These are phyloP conservation scores for Fukomys damarensis DNA, from an alignment of 2,113 vertebrate species.

Conservation along the genomic window DNA sequence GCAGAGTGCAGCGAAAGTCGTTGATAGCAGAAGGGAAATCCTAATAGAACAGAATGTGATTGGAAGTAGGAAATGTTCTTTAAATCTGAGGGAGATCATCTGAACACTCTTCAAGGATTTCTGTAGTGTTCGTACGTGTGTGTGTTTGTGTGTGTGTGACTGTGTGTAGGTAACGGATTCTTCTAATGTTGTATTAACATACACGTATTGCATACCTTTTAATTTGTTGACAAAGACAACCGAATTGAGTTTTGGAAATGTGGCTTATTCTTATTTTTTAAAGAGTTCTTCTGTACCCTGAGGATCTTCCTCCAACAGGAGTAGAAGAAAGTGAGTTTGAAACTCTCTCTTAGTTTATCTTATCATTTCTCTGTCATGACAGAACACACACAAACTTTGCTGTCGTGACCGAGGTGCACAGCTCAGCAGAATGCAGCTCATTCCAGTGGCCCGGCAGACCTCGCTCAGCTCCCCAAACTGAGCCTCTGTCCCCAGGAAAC, in stretches of 20 bases:
- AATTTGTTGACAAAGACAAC: constrained; percentile 80
- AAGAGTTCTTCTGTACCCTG: constrained; percentile 30
- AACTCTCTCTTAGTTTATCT: constrained; percentile 33
- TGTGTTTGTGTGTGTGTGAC: constrained; percentile 22
- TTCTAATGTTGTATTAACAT: constrained; percentile 71
- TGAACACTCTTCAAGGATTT: constrained; percentile 77
- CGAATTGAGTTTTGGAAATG: constrained; percentile 72
- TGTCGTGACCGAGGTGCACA: too few relatives aligned
- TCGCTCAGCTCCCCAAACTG: background rate
- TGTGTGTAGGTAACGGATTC: constrained; percentile 59
- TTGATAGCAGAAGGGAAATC: constrained; percentile 43
- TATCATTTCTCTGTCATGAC: background rate
- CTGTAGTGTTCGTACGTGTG: background rate
- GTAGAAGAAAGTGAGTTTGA: constrained; percentile 50
- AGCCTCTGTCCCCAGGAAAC: background rate
- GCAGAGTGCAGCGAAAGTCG: constrained; percentile 52
- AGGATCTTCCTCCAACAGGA: background rate
- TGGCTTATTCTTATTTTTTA: constrained; percentile 66
- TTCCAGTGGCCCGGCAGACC: too few relatives aligned
- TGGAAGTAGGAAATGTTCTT: constrained; percentile 72
- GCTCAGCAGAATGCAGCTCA: too few relatives aligned
- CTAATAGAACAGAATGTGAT: constrained; percentile 76
- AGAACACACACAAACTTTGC: background rate
- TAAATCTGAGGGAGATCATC: constrained; percentile 71
- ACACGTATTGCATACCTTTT: constrained; percentile 76